These are phyloP conservation scores for Motacilla alba DNA, from an alignment of 2,113 vertebrate species.

Conservation along the genomic window DNA sequence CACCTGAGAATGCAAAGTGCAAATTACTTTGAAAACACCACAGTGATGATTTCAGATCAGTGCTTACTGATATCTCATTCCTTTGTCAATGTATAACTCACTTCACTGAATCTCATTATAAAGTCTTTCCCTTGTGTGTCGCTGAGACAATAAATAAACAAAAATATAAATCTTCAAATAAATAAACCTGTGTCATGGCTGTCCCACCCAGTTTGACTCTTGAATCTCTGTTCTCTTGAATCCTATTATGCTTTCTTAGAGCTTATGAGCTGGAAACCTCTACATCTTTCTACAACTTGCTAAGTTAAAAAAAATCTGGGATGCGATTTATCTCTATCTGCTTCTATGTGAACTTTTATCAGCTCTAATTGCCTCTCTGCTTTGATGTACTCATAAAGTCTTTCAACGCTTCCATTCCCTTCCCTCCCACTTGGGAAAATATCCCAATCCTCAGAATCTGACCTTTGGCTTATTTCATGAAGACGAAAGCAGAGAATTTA, in stretches of 20 bases:
- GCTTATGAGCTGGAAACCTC: background rate
- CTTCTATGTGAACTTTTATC: constrained; percentile 60
- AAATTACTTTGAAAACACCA: background rate
- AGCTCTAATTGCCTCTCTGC: constrained; percentile 55
- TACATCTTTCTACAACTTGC: background rate
- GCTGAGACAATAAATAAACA: background rate
- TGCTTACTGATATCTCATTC: background rate
- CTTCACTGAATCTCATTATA: background rate
- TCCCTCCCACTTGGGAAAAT: constrained; percentile 65
- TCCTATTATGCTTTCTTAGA: background rate
- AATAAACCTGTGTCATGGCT: background rate
- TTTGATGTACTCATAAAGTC: constrained; percentile 59
- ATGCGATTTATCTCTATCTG: constrained; percentile 38
- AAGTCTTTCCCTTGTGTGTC: background rate
- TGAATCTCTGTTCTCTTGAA: background rate
- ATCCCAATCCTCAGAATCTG: constrained; percentile 49
- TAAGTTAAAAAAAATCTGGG: background rate
- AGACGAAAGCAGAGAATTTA: constrained; percentile 66
- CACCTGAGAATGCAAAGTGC: background rate
- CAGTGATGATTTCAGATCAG: background rate
- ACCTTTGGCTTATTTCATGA: constrained; percentile 64
- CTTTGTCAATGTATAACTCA: background rate
- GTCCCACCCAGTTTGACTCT: background rate
- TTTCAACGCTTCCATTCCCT: constrained; percentile 53
- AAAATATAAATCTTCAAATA: background rate